Base-by-base conservation (phyloP, 2,113 vertebrate genomes). In the Cinclus cinclus region DNA sequence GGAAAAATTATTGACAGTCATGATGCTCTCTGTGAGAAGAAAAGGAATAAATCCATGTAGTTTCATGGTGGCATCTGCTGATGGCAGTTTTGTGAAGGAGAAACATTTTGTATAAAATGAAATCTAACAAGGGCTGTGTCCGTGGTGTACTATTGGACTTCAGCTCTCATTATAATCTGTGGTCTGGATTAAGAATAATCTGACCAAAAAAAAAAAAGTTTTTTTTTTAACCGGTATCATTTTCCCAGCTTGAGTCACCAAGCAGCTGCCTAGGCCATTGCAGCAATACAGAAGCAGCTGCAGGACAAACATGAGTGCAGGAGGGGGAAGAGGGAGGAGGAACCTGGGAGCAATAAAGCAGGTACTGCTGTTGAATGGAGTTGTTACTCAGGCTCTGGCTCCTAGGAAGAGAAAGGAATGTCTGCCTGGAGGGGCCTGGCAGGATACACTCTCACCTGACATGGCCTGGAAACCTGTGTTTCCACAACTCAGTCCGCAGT, bases 111-210 rank as follows among this genome's bases (percentile, higher is more conserved):
- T 3, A 0, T 70, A 46, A 83, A 52, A 62, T 7, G 2, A 68
- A 70, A 79, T 22, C 17, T 47, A 4, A 1, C 0, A 2, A 6
- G 10, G 8, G 1, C 7, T 70, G 8, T 19, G 12, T 30, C 28
- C 13, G 3, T 22, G 5, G 11, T 52, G 30, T 18, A 27, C 2
- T 35, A 21, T 1, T 25, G 33, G 39, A 59, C 28, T 64, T 52
- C 11, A 47, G 10, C 47, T 80, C 33, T 77, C 16, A 62, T 27
- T 3, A 68, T 33, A 76, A 46, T 27, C 9, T 21, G 30, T 23
- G 8, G 11, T 3, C 9, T 76, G 28, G 23, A 68, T 50, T 67
- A 59, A 62, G 13, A 82, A 47, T 27, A 67, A 75, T 41, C n/a
- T 62, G 55, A 75, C 3, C 6, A 12, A 53, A 65, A 31, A 20